A percentile compares a stretch with the other conserved stretches of the same genome.
Conservation (phyloP, 2,797 vertebrate genomes). For the Falco naumanni region DNA sequence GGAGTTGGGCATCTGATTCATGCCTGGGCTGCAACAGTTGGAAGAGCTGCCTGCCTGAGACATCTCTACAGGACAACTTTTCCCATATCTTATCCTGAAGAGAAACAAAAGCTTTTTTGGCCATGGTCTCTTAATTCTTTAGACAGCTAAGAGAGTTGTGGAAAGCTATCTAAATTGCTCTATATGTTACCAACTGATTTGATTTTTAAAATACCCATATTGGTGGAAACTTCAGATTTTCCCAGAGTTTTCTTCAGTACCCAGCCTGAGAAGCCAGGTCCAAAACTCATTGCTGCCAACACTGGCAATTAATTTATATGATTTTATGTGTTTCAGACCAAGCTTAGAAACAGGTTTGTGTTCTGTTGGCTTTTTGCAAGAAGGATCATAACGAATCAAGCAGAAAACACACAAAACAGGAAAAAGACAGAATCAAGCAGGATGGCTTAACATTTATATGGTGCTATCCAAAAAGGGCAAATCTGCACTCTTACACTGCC, state of each 20-base stretch:
- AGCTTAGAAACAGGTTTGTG: neutral
- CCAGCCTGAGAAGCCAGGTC: neutral
- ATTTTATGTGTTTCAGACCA: neutral
- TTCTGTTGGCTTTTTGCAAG: neutral
- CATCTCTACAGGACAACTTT: neutral
- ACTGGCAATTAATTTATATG: neutral
- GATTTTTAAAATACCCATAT: neutral
- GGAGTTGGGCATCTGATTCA: neutral
- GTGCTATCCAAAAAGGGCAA: conserved; percentile 36
- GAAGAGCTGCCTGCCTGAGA: neutral
- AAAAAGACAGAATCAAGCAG: neutral
- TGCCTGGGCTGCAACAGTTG: neutral
- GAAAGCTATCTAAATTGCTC: neutral
- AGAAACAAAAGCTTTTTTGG: neutral
- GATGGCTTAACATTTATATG: conserved; percentile 9
- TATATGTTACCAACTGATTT: neutral
- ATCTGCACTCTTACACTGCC: neutral
- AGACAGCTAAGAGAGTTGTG: neutral
- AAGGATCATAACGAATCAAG: neutral
- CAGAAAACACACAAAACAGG: neutral
- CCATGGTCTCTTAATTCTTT: neutral
- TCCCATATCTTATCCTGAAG: neutral
- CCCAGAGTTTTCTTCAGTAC: neutral
- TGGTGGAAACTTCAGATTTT: neutral
- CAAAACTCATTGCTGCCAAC: neutral